A percentile compares a stretch with the other conserved stretches of the same genome.
Evolutionary conservation across 2,888 invertebrate species (phyloP).

Genomic region (Melanargia galathea): DNA sequence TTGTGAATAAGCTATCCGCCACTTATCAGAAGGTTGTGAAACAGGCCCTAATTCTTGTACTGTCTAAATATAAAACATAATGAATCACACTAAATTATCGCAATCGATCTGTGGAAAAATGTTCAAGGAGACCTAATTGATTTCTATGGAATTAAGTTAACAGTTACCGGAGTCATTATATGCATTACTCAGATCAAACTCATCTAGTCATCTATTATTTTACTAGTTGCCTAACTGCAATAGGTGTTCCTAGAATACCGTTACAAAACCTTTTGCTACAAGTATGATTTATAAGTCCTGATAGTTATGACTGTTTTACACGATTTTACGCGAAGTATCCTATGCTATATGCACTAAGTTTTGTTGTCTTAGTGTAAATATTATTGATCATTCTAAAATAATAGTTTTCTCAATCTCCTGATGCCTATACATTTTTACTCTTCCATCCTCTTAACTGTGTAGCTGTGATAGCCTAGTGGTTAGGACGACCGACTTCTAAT

Average conservation of each 20-base stretch:
- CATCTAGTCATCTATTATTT: slow-evolving; percentile 7
- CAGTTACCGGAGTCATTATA: neutral
- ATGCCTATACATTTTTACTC: too few relatives aligned
- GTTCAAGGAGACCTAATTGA: slow-evolving; percentile 2
- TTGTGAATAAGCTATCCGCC: too few relatives aligned
- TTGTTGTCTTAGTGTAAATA: too few relatives aligned
- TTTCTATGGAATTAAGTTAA: slow-evolving; percentile 11
- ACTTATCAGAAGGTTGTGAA: too few relatives aligned
- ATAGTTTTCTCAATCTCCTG: too few relatives aligned
- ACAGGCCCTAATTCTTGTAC: too few relatives aligned
- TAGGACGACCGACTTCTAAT: too few relatives aligned
- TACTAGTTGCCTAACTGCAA: neutral
- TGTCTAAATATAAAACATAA: too few relatives aligned
- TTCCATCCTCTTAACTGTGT: too few relatives aligned
- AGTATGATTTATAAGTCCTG: neutral
- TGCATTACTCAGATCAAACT: slow-evolving; percentile 20
- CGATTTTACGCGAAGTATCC: neutral
- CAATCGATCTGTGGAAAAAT: slow-evolving; percentile 13
- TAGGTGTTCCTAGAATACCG: slow-evolving; percentile 8
- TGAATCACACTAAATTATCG: slow-evolving; percentile 7
- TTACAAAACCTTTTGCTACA: neutral
- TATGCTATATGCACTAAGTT: too few relatives aligned
- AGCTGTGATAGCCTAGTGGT: too few relatives aligned
- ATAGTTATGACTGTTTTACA: neutral
- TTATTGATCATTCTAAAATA: too few relatives aligned